Conservation (phyloP, 1,140 invertebrate genomes). For the Hyposmocoma kahamanoa region DNA sequence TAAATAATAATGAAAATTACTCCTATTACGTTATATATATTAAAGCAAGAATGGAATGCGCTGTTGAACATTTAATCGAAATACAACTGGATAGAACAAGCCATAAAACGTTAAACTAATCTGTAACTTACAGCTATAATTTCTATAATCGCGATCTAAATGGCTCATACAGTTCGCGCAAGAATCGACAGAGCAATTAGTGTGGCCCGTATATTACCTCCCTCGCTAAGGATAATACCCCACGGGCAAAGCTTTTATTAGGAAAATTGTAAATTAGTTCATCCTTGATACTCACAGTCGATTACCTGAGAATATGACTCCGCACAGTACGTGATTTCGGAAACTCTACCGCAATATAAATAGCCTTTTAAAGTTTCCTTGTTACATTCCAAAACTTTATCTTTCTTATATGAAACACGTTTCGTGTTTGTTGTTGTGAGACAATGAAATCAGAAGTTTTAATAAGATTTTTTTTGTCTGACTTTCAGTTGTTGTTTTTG, state of each 20-base stretch:
- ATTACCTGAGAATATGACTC: slow-evolving; percentile 39
- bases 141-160: slow-evolving; percentile 58
- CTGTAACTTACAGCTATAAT: slow-evolving; percentile 27
- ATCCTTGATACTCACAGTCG: slow-evolving; percentile 28
- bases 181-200: slow-evolving; percentile 56
- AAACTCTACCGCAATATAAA: slow-evolving; percentile 21
- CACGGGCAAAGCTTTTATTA: slow-evolving; percentile 50
- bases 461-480: slow-evolving; percentile 22
- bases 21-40: too few relatives aligned
- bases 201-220: slow-evolving; percentile 36
- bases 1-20: too few relatives aligned
- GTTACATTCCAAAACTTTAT: slow-evolving; percentile 23
- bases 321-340: slow-evolving; percentile 33
- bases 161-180: slow-evolving; percentile 40
- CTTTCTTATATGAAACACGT: slow-evolving; percentile 30
- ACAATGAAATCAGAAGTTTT: slow-evolving; percentile 21
- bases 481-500: slow-evolving; percentile 6
- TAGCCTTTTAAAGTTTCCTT: slow-evolving; percentile 16
- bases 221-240: slow-evolving; percentile 32
- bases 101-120: too few relatives aligned
- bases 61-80: too few relatives aligned
- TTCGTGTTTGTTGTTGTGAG: slow-evolving; percentile 21
- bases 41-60: too few relatives aligned
- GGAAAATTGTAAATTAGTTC: slow-evolving; percentile 46
- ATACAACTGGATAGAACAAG: too few relatives aligned